A percentile compares a stretch with the other conserved stretches of the same genome.
Conservation (phyloP, 2,113 vertebrate genomes). For the Hippocampus mohnikei region DNA sequence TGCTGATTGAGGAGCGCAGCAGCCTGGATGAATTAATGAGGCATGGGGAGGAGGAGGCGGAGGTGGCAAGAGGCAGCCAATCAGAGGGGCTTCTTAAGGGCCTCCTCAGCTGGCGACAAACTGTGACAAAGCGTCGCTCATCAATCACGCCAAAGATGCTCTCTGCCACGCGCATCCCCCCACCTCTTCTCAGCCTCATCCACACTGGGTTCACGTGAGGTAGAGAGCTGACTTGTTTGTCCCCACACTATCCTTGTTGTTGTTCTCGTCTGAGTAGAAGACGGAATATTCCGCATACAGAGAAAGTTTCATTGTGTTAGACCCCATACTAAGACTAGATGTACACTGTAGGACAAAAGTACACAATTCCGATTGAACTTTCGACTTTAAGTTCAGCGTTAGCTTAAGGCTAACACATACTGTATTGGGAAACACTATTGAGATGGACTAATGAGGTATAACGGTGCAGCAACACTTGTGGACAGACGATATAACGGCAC, state of each 20-base stretch:
- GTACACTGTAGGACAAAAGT: no score
- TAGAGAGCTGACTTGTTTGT: constrained; percentile 32
- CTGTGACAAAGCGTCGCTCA: constrained; percentile 49
- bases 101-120: constrained; percentile 42
- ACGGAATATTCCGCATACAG: not conserved
- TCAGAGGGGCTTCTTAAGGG: constrained; percentile 47
- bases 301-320: not conserved
- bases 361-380: no score
- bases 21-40: constrained; percentile 59
- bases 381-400: no score
- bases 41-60: constrained; percentile 34
- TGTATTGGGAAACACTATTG: no score
- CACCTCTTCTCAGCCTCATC: not conserved
- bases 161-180: not conserved
- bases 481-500: no score
- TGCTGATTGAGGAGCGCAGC: constrained; percentile 45
- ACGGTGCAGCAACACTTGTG: no score
- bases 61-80: constrained; percentile 42
- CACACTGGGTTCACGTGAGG: constrained; percentile 14
- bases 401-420: no score
- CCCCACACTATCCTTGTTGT: constrained; percentile 7
- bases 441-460: no score
- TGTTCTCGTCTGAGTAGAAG: not conserved
- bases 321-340: not conserved
- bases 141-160: constrained; percentile 51